A percentile compares a stretch with the other conserved stretches of the same genome.
These are phyloP conservation scores for Tenthredo amoena DNA, from an alignment of 2,888 invertebrate species.

Conservation along the genomic window DNA sequence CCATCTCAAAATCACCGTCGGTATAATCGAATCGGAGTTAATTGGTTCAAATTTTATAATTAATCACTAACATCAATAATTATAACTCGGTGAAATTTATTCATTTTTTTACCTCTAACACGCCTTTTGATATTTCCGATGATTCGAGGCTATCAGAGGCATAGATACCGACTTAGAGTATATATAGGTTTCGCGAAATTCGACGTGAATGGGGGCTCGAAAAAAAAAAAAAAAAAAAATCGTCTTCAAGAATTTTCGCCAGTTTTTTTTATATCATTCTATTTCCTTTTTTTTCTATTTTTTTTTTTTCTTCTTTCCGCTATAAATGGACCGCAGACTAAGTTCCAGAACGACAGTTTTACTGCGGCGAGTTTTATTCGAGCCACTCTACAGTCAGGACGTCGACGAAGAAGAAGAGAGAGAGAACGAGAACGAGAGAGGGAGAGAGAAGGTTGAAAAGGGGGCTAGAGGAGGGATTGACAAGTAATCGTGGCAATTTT, in stretches of 20 bases:
- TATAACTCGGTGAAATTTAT: background rate
- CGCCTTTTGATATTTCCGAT: background rate
- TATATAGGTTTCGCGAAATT: background rate
- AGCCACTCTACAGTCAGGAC: background rate
- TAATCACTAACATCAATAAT: background rate
- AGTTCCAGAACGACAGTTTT: background rate
- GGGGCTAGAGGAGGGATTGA: background rate
- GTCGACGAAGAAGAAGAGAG: background rate
- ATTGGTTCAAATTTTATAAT: background rate
- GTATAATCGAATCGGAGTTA: background rate
- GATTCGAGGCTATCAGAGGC: background rate
- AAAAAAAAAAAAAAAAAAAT: too few species aligned
- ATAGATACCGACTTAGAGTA: background rate
- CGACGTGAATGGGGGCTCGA: too few species aligned
- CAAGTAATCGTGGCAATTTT: conserved; percentile 21
- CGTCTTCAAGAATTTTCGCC: too few species aligned
- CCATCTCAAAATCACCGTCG: background rate
- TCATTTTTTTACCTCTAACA: background rate
- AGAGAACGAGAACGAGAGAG: background rate
- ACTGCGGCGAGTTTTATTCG: background rate
- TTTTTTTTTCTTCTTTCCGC: background rate
- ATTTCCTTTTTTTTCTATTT: background rate
- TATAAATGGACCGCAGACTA: background rate
- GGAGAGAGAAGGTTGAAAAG: background rate
- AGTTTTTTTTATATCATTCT: background rate